Percentiles rank a stretch among this genome's conserved stretches.
Evolutionary conservation across 1,140 invertebrate species (phyloP).

Genomic region (Macrobrachium nipponense): DNA sequence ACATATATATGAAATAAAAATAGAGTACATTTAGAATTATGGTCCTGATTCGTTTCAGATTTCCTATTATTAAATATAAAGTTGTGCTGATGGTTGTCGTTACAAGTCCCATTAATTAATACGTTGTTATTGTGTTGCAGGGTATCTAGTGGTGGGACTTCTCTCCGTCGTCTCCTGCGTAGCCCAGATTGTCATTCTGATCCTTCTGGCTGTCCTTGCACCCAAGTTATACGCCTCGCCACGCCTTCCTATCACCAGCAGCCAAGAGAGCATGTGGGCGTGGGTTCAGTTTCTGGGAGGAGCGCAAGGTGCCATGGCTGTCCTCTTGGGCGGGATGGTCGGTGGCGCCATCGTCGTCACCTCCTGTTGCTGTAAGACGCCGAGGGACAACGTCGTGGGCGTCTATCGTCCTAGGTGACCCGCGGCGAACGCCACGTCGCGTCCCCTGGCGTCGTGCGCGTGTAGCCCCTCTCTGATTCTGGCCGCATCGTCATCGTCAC

Average conservation of each 20-base stretch:
- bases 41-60: not conserved
- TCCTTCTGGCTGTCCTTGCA: slow-evolving; percentile 23
- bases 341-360: slow-evolving; percentile 27
- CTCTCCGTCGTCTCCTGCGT: slow-evolving; percentile 34
- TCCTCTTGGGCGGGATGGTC: slow-evolving; percentile 39
- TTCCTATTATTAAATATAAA: not conserved
- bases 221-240: not conserved
- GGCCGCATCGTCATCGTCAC: no score
- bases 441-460: not conserved
- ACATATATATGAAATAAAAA: no score
- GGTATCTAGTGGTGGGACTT: slow-evolving; percentile 36
- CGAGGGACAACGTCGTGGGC: slow-evolving; percentile 46
- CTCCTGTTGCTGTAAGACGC: slow-evolving; percentile 38
- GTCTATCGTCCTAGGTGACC: slow-evolving; percentile 44
- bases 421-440: not conserved
- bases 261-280: slow-evolving; percentile 22
- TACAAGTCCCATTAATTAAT: no score
- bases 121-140: slow-evolving; percentile 7
- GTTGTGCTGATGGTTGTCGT: no score
- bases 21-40: no score
- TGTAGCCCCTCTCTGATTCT: no score
- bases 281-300: slow-evolving; percentile 46
- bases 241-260: not conserved
- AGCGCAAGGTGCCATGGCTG: slow-evolving; percentile 47
- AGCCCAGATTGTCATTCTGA: slow-evolving; percentile 24